A percentile compares a stretch with the other conserved stretches of the same genome.
These are phyloP conservation scores for Hypomecis punctinalis DNA, from an alignment of 2,888 invertebrate species.

Conservation along the genomic window DNA sequence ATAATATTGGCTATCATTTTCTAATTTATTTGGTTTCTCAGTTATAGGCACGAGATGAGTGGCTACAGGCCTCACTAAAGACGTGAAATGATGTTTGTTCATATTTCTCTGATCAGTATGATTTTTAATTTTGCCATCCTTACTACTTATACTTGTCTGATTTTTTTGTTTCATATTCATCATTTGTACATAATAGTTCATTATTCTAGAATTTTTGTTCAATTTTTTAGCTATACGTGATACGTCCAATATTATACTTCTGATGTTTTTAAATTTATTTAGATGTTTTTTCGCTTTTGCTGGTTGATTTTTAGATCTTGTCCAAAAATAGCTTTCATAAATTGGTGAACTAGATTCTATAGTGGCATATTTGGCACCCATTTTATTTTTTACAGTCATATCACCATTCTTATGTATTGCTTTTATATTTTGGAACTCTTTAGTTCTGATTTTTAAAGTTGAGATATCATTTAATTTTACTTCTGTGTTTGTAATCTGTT, in stretches of 20 bases:
- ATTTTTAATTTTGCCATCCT: not conserved
- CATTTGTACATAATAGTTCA: not conserved
- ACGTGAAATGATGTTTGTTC: not conserved
- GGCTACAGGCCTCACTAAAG: not conserved
- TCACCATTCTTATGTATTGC: not conserved
- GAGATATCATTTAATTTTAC: not conserved
- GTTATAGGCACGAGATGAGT: slow-evolving; percentile 4
- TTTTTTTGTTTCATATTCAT: not conserved
- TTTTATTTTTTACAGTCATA: not conserved
- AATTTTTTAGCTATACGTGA: no score
- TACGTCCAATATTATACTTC: no score
- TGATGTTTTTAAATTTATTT: not conserved
- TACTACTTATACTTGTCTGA: not conserved
- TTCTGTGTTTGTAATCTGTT: not conserved
- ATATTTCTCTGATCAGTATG: not conserved
- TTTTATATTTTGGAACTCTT: not conserved
- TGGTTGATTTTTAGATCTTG: not conserved
- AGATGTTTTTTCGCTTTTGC: not conserved
- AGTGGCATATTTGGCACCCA: not conserved
- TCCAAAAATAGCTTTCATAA: not conserved
- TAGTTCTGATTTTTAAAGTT: not conserved
- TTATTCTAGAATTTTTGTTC: no score
- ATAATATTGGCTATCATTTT: not conserved
- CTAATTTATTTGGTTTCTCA: not conserved
- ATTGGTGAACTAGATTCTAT: not conserved